phyloP scores from a whole-genome alignment of 2,113 vertebrate genomes.

The Python bivittatus region DNA sequence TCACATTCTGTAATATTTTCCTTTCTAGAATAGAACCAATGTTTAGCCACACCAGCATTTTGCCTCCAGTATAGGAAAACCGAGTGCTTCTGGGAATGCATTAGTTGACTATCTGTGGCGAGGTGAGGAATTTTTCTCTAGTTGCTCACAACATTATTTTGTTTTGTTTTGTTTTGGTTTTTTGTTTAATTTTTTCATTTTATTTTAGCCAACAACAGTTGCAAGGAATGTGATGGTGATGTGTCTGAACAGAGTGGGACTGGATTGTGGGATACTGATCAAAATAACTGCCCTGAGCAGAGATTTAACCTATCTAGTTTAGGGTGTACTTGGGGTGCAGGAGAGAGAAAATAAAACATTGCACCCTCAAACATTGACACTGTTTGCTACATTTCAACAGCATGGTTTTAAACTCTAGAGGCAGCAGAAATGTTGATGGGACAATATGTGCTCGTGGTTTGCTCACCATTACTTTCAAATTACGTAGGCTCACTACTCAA shows the following conservation, averaged over 20 bases:
- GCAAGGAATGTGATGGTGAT: background rate
- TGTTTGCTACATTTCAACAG: background rate
- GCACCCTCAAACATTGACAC: background rate
- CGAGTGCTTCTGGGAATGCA: background rate
- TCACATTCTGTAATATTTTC: background rate
- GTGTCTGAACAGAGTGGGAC: background rate
- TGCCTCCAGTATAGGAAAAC: background rate
- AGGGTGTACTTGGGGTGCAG: background rate
- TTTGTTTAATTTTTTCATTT: too few relatives aligned
- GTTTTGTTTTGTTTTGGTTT: too few relatives aligned
- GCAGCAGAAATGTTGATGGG: background rate
- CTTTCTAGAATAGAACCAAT: background rate
- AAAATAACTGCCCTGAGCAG: background rate
- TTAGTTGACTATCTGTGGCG: background rate
- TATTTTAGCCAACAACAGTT: background rate
- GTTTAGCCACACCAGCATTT: background rate
- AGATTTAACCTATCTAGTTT: background rate
- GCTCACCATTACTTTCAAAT: background rate
- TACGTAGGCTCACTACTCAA: background rate
- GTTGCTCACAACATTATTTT: background rate
- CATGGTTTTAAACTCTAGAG: background rate
- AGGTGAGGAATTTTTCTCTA: background rate
- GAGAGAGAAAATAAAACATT: background rate
- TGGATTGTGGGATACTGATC: background rate
- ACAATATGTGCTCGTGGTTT: background rate